Base-by-base conservation (phyloP, 2,797 vertebrate genomes). In the Rhinella marina region DNA sequence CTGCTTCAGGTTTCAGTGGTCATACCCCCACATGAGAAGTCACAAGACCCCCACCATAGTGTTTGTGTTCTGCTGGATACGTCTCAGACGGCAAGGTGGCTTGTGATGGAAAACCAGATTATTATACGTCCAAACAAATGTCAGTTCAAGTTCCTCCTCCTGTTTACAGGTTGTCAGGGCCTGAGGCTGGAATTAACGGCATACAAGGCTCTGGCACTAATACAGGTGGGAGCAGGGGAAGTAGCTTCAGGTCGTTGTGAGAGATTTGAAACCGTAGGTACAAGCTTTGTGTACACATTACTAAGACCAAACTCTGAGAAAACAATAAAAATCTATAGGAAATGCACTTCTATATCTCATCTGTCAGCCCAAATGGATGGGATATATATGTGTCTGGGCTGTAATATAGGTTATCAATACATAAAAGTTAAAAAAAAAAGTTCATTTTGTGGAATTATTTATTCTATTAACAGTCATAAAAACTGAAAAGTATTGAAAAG, bases 111-210 rank as follows among this genome's bases (percentile, higher is more conserved):
- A 80, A 70, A 32, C 12, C 29, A 72, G 50, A 62, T 72, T 72
- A 81, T 57, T 41, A 13, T 17, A 19, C 68, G 21, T 57, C 48
- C 76, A 32, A 72, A 50, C 64, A 70, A 25, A 64, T 80, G 50
- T 62, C 62, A 48, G 62, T 41, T 59, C n/a, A 14, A 27, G 27
- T 27, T 72, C 64, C 17, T 27, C 25, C 56, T 64, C 32, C 32
- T 85, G 57, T 85, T 52, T 52, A 27, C 72, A 85, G 82, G 70
- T 80, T 86, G 85, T 86, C 76, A 72, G 27, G 77, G 66, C 85
- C 64, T 29, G 85, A 50, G 85, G 85, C 78, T 50, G 56, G 78
- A 50, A 48, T 61, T 73, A 75, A 29, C 62, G 25, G 64, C 76
- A 23, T 29, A 75, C 80, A 66, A 64, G 32, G 57, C 56, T 48